Conservation (phyloP, 1,140 invertebrate genomes). For the Neodiprion lecontei region DNA sequence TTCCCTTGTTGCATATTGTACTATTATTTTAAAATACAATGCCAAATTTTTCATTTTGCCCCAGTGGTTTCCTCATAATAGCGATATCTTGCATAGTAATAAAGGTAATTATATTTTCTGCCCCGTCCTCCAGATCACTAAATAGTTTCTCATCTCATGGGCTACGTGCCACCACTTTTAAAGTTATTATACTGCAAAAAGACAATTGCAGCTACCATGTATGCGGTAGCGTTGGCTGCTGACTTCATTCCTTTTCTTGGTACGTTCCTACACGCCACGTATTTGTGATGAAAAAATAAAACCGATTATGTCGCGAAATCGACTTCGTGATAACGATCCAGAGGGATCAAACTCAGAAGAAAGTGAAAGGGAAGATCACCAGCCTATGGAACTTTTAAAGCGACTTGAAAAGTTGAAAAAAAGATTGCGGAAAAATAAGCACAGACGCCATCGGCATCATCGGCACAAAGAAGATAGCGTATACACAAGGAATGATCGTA, state of each 20-base stretch:
- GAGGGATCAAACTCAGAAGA: not conserved
- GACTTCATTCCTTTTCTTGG: not conserved
- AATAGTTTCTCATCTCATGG: too few species aligned
- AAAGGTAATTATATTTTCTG: too few species aligned
- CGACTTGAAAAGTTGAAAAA: not conserved
- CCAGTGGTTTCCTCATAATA: too few species aligned
- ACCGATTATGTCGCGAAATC: not conserved
- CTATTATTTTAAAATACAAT: too few species aligned
- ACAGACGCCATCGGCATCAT: not conserved
- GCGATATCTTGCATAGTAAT: too few species aligned
- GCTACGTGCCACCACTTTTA: not conserved
- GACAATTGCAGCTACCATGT: not conserved
- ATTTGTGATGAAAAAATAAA: not conserved
- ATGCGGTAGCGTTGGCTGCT: not conserved
- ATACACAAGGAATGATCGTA: not conserved
- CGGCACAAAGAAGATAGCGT: not conserved
- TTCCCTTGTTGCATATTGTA: too few species aligned
- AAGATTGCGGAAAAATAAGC: not conserved
- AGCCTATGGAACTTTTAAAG: not conserved
- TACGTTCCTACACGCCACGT: not conserved
- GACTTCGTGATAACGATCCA: not conserved
- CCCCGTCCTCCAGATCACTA: not conserved
- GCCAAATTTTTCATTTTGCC: too few species aligned
- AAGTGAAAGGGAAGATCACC: not conserved
- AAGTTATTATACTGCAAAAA: not conserved